phyloP scores from a whole-genome alignment of 2,888 invertebrate species.

The Callyntrura guangdongensis region DNA sequence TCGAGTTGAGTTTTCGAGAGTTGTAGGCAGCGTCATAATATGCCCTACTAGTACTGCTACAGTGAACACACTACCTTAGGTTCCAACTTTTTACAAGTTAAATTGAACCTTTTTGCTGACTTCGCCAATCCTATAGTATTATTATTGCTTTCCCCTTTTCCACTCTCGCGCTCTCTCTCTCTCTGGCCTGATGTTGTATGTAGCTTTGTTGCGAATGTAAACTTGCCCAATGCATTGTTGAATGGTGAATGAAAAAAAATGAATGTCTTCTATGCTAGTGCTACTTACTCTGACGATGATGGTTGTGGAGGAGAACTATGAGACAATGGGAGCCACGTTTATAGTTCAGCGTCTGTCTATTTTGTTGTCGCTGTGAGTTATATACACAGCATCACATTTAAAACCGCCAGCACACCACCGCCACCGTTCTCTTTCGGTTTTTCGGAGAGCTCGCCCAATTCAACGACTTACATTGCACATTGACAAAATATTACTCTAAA shows the following conservation, averaged over 20 bases:
- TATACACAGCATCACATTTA: slow-evolving; percentile 5
- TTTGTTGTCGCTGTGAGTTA: not conserved
- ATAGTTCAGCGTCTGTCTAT: not conserved
- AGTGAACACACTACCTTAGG: too few species aligned
- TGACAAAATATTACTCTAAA: slow-evolving; percentile 28
- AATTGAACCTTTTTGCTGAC: slow-evolving; percentile 51
- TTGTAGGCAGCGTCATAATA: too few species aligned
- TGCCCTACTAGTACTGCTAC: too few species aligned
- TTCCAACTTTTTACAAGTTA: slow-evolving; percentile 47
- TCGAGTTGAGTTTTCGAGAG: too few species aligned
- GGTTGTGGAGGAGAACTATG: not conserved
- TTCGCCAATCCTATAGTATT: slow-evolving; percentile 63
- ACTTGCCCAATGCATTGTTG: slow-evolving; percentile 39
- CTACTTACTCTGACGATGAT: not conserved
- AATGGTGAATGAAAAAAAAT: not conserved
- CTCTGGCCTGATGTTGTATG: not conserved
- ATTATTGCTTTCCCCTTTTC: slow-evolving; percentile 49
- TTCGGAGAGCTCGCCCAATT: slow-evolving; percentile 37
- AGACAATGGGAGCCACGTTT: not conserved
- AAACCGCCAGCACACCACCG: not conserved
- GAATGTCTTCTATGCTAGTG: slow-evolving; percentile 2
- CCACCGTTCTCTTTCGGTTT: slow-evolving; percentile 38
- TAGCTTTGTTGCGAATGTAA: slow-evolving; percentile 29
- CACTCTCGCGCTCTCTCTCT: too few species aligned
- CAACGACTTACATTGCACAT: slow-evolving; percentile 5